Evolutionary conservation across 2,888 invertebrate genomes (phyloP).

Genomic region (Tuberolachnus salignus): DNA sequence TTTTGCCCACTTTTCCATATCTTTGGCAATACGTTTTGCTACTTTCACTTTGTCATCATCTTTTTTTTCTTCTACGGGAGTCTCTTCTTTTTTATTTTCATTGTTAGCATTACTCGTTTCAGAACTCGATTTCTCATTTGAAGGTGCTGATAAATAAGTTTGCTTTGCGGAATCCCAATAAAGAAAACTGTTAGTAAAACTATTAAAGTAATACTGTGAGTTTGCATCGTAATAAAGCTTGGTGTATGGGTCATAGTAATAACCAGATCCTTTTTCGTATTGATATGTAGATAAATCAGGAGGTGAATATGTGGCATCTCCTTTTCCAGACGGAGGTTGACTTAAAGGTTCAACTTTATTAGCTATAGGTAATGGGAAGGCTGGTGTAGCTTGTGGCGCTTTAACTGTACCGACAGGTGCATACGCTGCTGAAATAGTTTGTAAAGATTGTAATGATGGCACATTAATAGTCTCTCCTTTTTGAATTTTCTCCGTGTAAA

Average conservation of each 20-base stretch:
- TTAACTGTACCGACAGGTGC: constrained; percentile 66
- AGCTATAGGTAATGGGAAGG: constrained; percentile 51
- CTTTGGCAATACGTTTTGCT: constrained; percentile 96
- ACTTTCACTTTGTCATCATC: constrained; percentile 95
- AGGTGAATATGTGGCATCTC: constrained; percentile 61
- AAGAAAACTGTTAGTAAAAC: constrained; percentile 86
- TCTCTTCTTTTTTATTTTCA: constrained; percentile 60
- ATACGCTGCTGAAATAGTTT: constrained; percentile 87
- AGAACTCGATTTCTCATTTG: constrained; percentile 57
- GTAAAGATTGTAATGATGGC: constrained; percentile 70
- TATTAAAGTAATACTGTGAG: constrained; percentile 95
- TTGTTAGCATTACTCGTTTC: constrained; percentile 53
- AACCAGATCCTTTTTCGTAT: constrained; percentile 93
- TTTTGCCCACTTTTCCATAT: constrained; percentile 95
- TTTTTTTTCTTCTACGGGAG: constrained; percentile 60
- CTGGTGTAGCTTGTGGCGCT: constrained; percentile 59
- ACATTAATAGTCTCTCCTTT: constrained; percentile 63
- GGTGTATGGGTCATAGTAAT: constrained; percentile 91
- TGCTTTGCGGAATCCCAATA: constrained; percentile 84
- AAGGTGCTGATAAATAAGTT: constrained; percentile 63
- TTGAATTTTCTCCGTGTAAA: constrained; percentile 71
- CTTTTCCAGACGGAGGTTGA: constrained; percentile 60
- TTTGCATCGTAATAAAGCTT: constrained; percentile 95
- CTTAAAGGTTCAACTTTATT: constrained; percentile 31
- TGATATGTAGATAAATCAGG: constrained; percentile 92